Conservation (phyloP, 2,797 vertebrate genomes). For the Microctenopoma stevenorrisi region DNA sequence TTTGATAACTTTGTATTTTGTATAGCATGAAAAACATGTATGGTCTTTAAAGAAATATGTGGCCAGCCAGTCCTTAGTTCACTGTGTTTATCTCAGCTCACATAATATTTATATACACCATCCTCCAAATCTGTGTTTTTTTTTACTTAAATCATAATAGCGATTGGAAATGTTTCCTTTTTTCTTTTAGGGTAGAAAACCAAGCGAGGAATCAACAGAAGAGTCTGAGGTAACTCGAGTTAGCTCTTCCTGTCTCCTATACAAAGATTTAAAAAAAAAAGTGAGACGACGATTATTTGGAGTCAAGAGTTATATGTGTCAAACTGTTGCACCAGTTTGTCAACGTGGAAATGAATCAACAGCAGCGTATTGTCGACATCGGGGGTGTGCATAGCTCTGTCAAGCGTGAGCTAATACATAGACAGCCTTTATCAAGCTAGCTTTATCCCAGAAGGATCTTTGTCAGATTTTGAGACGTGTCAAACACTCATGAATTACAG, state of each 20-base stretch:
- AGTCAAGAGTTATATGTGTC: slow-evolving; percentile 23
- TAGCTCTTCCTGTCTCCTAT: background rate
- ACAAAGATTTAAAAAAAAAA: background rate
- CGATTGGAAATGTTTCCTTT: slow-evolving; percentile 27
- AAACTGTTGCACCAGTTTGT: slow-evolving; percentile 59
- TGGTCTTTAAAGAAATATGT: background rate
- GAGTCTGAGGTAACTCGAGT: slow-evolving; percentile 93
- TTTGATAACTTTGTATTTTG: background rate
- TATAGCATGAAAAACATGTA: background rate
- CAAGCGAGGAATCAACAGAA: slow-evolving; percentile 92
- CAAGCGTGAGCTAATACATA: slow-evolving; percentile 59
- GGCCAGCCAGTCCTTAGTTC: background rate
- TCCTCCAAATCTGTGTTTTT: background rate
- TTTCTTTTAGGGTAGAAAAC: slow-evolving; percentile 84
- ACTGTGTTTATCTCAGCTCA: background rate
- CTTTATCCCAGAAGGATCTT: slow-evolving; percentile 71
- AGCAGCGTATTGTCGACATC: slow-evolving; percentile 53
- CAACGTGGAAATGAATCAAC: slow-evolving; percentile 42
- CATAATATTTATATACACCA: background rate
- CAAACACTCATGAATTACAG: slow-evolving; percentile 80
- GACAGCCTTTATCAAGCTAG: slow-evolving; percentile 56
- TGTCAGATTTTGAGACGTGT: slow-evolving; percentile 77
- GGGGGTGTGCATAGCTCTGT: slow-evolving; percentile 56
- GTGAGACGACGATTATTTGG: background rate
- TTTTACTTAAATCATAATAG: background rate